Percentiles rank a stretch among this genome's conserved stretches.
phyloP scores from a whole-genome alignment of 2,113 vertebrate species.

The Alectura lathami region DNA sequence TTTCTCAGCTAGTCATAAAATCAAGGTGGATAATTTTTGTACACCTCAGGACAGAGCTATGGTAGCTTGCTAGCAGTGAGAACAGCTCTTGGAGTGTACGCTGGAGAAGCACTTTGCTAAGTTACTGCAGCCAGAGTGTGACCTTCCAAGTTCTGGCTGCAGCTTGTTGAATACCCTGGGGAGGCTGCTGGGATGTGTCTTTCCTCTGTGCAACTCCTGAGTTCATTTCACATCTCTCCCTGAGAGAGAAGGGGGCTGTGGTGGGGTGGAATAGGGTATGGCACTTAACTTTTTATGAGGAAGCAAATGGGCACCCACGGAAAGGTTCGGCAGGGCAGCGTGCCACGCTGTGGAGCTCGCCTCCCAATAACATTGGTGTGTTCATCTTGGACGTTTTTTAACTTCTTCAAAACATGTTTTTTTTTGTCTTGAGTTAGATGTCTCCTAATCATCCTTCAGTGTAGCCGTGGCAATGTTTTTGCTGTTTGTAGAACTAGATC shows the following conservation, averaged over 20 bases:
- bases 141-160: background rate
- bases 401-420: background rate
- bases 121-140: background rate
- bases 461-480: background rate
- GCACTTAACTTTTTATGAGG: background rate
- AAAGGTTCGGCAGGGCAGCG: background rate
- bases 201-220: background rate
- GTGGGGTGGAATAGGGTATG: background rate
- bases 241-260: background rate
- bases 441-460: background rate
- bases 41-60: background rate
- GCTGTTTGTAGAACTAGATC: background rate
- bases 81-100: background rate
- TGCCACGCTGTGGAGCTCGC: background rate
- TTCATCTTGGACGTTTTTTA: background rate
- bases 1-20: background rate
- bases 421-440: background rate
- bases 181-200: background rate
- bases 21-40: background rate
- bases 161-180: background rate
- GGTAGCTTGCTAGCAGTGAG: background rate
- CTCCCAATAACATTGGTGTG: background rate
- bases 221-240: background rate
- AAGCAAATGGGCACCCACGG: fast-evolving
- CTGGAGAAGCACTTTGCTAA: background rate